Base-by-base conservation (phyloP, 2,888 invertebrate species). In the Pachymerium ferrugineum region DNA sequence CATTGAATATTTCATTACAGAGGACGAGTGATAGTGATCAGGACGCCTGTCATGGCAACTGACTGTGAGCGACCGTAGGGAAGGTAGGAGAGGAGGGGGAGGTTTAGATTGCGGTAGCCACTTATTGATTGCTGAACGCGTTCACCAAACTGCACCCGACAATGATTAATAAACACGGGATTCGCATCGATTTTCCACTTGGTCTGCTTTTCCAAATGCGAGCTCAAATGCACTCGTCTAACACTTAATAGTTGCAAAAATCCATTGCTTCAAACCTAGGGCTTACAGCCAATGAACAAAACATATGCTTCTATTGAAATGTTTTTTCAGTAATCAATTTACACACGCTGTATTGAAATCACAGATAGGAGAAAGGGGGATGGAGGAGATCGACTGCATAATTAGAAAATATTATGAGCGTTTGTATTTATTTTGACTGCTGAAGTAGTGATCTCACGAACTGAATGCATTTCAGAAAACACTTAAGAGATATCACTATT, bases 91-190 rank as follows among this genome's bases (percentile, higher is more conserved):
- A n/a, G n/a, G n/a, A n/a, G n/a, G n/a, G n/a, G n/a, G n/a, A n/a
- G n/a, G n/a, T n/a, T n/a, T n/a, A 54, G 54, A 54, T 54, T 54
- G 28, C 54, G 14, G 54, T 22, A 54, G 54, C 54, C 28, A 54
- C 54, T 54, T 54, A 54, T 54, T 54, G 54, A 54, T 54, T 54
- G 54, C 25, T 22, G 54, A 54, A 54, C 54, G 54, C 54, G 54
- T 54, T 54, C 54, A 22, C 54, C 54, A 54, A 54, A 54, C 54
- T 54, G 54, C 54, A 54, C 54, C 54, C 54, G 54, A 54, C 54
- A 54, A 54, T 54, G 54, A 54, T 54, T 54, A 54, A 54, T 54
- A 54, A 54, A 54, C 54, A 54, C 54, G 54, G 28, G 54, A 54
- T 54, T 54, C 54, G 54, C 25, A 54, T 54, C 54, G 54, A 54